Percentiles rank a stretch among this genome's conserved stretches.
These are phyloP conservation scores for Cheilinus undulatus DNA, from an alignment of 2,113 vertebrate species.

Conservation along the genomic window DNA sequence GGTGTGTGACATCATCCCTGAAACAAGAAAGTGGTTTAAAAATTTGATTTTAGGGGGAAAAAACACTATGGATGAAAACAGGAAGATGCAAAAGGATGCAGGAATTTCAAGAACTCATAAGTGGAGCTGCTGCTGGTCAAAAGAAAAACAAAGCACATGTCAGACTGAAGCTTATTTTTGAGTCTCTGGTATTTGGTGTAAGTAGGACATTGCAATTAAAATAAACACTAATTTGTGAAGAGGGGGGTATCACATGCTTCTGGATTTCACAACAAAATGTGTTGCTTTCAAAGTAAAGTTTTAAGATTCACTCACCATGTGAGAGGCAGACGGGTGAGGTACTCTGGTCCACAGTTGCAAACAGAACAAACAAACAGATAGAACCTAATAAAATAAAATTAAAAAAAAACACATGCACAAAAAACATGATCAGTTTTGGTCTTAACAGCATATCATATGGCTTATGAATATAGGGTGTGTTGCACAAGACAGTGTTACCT, in stretches of 20 bases:
- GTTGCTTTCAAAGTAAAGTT: neutral
- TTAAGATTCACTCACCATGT: conserved; percentile 87
- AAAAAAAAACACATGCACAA: conserved; percentile 42
- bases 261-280: neutral
- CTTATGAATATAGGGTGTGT: too few species aligned
- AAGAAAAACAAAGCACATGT: neutral
- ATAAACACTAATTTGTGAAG: neutral
- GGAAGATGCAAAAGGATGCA: neutral
- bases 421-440: neutral
- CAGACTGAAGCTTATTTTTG: neutral
- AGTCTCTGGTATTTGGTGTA: neutral
- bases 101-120: neutral
- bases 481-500: too few species aligned
- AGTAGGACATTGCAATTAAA: neutral
- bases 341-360: conserved; percentile 98
- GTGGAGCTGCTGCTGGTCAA: neutral
- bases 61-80: too few species aligned
- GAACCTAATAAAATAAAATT: conserved; percentile 92
- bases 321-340: conserved; percentile 95
- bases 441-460: too few species aligned
- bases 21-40: conserved; percentile 19
- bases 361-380: conserved; percentile 98
- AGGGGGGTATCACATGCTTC: neutral
- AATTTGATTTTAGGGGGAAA: too few species aligned
- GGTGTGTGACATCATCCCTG: conserved; percentile 97